These are phyloP conservation scores for Nomia melanderi DNA, from an alignment of 1,140 invertebrate genomes.

Conservation along the genomic window DNA sequence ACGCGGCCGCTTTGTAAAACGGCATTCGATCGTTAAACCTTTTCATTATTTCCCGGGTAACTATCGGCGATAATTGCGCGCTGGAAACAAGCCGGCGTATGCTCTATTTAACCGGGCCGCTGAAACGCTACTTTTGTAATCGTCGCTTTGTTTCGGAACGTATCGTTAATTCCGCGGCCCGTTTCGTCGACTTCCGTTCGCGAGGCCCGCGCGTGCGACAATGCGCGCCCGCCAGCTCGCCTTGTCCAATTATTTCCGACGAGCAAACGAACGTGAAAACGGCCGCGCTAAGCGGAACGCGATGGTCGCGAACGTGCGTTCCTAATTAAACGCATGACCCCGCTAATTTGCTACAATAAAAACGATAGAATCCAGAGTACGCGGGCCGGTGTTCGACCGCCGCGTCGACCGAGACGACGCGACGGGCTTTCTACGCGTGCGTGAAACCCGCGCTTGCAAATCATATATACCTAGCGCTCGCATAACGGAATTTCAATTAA, in stretches of 20 bases:
- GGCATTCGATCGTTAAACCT: constrained; percentile 9
- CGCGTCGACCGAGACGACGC: constrained; percentile 11
- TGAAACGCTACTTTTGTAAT: background rate
- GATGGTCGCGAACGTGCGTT: background rate
- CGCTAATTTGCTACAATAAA: constrained; percentile 44
- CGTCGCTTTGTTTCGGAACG: constrained; percentile 16
- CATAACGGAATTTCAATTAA: constrained; percentile 60
- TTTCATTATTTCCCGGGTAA: constrained; percentile 20
- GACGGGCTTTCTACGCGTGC: background rate
- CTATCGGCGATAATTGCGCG: constrained; percentile 13
- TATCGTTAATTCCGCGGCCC: constrained; percentile 14
- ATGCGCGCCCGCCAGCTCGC: background rate
- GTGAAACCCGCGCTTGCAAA: background rate
- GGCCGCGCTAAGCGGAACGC: constrained; percentile 1
- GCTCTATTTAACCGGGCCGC: background rate
- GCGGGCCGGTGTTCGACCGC: background rate
- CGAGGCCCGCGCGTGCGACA: background rate
- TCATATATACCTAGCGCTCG: constrained; percentile 28
- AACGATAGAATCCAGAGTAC: constrained; percentile 42
- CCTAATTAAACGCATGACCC: constrained; percentile 31
- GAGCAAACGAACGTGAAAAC: background rate
- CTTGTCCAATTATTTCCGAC: constrained; percentile 35
- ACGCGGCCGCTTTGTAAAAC: background rate
- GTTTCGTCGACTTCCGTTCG: background rate
- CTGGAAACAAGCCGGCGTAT: background rate